Conservation (phyloP, 2,113 vertebrate species). For the Helogale parvula region DNA sequence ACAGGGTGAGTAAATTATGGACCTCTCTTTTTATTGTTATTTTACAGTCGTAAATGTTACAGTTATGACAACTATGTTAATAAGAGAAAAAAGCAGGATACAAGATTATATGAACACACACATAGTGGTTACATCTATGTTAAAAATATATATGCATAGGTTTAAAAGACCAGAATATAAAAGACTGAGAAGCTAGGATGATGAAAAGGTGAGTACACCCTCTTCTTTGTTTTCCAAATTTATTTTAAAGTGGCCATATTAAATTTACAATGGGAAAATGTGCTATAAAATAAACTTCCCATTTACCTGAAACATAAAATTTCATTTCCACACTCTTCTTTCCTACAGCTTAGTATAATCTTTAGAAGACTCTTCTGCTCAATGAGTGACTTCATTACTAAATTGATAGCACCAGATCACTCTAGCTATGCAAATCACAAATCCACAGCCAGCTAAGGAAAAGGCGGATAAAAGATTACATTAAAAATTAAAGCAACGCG, state of each 20-base stretch:
- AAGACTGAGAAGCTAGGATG: neutral
- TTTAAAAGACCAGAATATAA: neutral
- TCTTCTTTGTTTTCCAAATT: constrained; percentile 22
- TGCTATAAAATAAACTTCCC: constrained; percentile 50
- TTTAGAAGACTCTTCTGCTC: constrained; percentile 68
- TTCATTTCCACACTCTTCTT: constrained; percentile 31
- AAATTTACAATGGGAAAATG: constrained; percentile 40
- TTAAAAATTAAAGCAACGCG: constrained; percentile 78
- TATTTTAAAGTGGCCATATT: constrained; percentile 32
- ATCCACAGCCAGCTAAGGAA: constrained; percentile 53
- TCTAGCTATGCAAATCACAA: constrained; percentile 74
- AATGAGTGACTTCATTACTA: constrained; percentile 74
- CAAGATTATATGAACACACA: neutral
- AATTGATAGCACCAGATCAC: constrained; percentile 57
- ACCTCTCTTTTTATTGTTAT: neutral
- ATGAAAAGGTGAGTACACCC: neutral
- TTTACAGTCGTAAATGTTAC: neutral
- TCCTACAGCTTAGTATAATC: constrained; percentile 51
- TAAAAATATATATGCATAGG: neutral
- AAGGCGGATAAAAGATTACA: constrained; percentile 57
- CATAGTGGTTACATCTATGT: neutral
- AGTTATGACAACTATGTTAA: neutral
- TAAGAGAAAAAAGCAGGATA: neutral
- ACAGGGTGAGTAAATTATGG: neutral
- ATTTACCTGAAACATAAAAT: constrained; percentile 52